Percentiles rank a stretch among this genome's conserved stretches.
These are phyloP conservation scores for Dynastes grantii DNA, from an alignment of 2,888 invertebrate genomes.

Conservation along the genomic window DNA sequence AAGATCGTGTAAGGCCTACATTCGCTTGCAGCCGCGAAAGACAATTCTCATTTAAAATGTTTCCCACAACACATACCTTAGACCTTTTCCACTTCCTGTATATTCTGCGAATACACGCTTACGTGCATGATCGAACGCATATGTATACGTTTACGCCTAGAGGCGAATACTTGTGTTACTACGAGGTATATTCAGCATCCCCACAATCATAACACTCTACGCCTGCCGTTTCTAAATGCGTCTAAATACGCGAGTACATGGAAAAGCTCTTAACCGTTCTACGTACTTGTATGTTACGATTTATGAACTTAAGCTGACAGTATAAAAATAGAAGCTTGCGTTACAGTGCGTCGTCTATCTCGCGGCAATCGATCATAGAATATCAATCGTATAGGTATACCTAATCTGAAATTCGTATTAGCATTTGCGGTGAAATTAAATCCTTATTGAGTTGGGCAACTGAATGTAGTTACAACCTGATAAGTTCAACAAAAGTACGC, in stretches of 20 bases:
- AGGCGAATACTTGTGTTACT: slow-evolving; percentile 2
- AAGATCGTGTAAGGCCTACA: too few species aligned
- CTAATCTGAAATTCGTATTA: slow-evolving; percentile 1
- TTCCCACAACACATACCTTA: too few species aligned
- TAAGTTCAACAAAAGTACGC: too few species aligned
- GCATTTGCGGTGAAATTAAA: background rate
- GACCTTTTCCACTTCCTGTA: background rate
- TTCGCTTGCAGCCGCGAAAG: too few species aligned
- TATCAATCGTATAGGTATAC: background rate
- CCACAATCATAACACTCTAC: slow-evolving; percentile 41
- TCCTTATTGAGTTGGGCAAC: too few species aligned
- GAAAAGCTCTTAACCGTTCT: slow-evolving; percentile 49
- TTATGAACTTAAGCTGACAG: slow-evolving; percentile 43
- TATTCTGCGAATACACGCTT: background rate
- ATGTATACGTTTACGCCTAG: slow-evolving; percentile 10
- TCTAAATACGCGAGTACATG: slow-evolving; percentile 39
- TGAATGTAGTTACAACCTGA: too few species aligned
- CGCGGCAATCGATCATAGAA: slow-evolving; percentile 28
- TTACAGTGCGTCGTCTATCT: slow-evolving; percentile 8
- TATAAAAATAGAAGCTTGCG: slow-evolving; percentile 5
- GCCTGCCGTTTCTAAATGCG: slow-evolving; percentile 2
- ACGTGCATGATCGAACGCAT: slow-evolving; percentile 23
- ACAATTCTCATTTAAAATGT: too few species aligned
- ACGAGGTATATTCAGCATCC: slow-evolving; percentile 5
- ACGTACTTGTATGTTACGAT: slow-evolving; percentile 37